These are phyloP conservation scores for Macrocentrus cingulum DNA, from an alignment of 1,140 invertebrate species.

Conservation along the genomic window DNA sequence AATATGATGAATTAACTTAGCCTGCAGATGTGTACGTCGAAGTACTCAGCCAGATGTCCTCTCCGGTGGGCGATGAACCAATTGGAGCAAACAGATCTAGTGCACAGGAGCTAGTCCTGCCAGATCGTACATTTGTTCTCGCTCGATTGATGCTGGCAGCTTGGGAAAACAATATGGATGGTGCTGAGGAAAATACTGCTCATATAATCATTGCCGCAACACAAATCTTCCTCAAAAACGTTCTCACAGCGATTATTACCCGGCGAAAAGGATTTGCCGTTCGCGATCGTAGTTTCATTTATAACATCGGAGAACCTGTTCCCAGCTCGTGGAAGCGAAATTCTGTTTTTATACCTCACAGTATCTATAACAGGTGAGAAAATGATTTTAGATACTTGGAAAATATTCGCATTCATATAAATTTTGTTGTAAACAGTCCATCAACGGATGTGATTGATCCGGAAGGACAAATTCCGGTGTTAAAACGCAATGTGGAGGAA, in stretches of 20 bases:
- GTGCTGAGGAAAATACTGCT: constrained; percentile 75
- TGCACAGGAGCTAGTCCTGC: constrained; percentile 70
- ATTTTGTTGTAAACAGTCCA: constrained; percentile 21
- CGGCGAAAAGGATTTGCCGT: constrained; percentile 73
- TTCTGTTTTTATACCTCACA: constrained; percentile 54
- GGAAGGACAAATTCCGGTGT: constrained; percentile 48
- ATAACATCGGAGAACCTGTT: constrained; percentile 71
- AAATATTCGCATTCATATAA: not conserved
- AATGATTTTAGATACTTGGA: constrained; percentile 1
- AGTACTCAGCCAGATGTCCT: constrained; percentile 51
- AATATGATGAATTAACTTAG: constrained; percentile 20
- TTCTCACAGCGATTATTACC: constrained; percentile 72
- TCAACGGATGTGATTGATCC: constrained; percentile 46
- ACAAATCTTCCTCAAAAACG: constrained; percentile 75
- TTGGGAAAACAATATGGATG: constrained; percentile 80
- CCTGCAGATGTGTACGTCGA: constrained; percentile 57
- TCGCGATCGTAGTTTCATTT: constrained; percentile 68
- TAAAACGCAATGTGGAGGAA: constrained; percentile 48
- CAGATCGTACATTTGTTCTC: constrained; percentile 75
- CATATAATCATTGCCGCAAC: constrained; percentile 74
- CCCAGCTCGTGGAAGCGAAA: constrained; percentile 73
- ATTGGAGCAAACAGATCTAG: constrained; percentile 61
- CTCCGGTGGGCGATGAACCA: constrained; percentile 54
- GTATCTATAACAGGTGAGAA: constrained; percentile 30
- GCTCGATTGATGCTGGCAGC: constrained; percentile 77